Conservation (phyloP, 2,888 invertebrate species). For the Rhogogaster chlorosoma region DNA sequence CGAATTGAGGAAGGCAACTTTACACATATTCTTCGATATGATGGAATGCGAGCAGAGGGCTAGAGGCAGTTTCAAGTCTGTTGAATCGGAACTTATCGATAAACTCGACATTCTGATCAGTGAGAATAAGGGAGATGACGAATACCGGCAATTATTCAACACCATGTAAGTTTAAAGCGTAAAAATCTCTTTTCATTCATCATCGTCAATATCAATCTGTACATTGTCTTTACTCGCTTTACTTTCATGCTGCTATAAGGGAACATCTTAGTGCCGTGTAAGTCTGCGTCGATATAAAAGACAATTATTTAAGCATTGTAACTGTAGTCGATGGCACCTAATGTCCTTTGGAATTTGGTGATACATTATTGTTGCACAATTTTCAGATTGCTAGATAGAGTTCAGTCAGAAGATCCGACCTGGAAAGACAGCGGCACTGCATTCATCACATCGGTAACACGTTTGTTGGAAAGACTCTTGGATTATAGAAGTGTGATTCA, state of each 20-base stretch:
- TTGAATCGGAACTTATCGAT: conserved; percentile 96
- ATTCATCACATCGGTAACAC: conserved; percentile 95
- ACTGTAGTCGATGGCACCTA: background rate
- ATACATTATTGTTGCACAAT: conserved; percentile 3
- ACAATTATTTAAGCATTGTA: background rate
- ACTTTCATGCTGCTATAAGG: conserved; percentile 80
- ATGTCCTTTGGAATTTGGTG: conserved; percentile 35
- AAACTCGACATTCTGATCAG: conserved; percentile 95
- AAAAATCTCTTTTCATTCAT: conserved; percentile 49
- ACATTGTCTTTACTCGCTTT: conserved; percentile 52
- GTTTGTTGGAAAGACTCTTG: conserved; percentile 91
- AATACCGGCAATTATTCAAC: conserved; percentile 95
- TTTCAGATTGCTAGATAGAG: conserved; percentile 89
- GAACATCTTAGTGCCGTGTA: conserved; percentile 96
- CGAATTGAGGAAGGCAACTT: conserved; percentile 91
- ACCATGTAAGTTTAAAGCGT: conserved; percentile 89
- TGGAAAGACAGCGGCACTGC: conserved; percentile 96
- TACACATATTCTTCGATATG: conserved; percentile 96
- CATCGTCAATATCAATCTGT: conserved; percentile 23
- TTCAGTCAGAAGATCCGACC: conserved; percentile 90
- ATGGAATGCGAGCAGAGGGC: conserved; percentile 94
- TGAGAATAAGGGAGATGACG: conserved; percentile 96
- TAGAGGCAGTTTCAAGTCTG: conserved; percentile 92
- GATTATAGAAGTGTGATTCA: conserved; percentile 98
- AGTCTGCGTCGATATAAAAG: conserved; percentile 79